Evolutionary conservation across 2,888 invertebrate genomes (phyloP), one percentile per base, ranked within the genome.

Genomic region (Gasteruption jaculator): DNA sequence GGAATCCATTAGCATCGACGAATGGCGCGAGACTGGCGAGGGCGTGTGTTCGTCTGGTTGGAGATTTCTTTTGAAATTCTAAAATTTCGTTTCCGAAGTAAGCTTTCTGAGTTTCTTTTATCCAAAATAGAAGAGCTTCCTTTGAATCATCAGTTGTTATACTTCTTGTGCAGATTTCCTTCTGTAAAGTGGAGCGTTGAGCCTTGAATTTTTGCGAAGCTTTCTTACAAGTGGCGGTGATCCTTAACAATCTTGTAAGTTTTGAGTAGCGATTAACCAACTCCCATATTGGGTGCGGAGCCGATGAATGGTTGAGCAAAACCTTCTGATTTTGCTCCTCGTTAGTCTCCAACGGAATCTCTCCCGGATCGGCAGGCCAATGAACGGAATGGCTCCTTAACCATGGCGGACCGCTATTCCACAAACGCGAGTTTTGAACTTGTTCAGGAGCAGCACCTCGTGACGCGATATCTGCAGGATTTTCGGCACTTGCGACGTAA

Each of bases 401-500:
- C 46, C 43, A 43, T 14, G n/a, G 2, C 2, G 48, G 49, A 20
- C 48, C 45, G 4, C 27, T 24, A 44, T 41, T 45, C 47, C 49
- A 45, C 6, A 49, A 33, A 2, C 25, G 5, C 7, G 31, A 25
- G 3, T 19, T 22, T 7, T 29, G 12, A 4, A 47, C 29, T 16
- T 47, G 43, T 4, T 11, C 15, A 4, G 49, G 38, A 4, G 40
- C 33, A 3, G 41, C 11, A 22, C 46, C 44, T 3, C 49, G 35
- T 10, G 46, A 49, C 4, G 46, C 49, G 10, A 26, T 20, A 19
- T 50, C 46, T 3, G 48, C 48, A n/a, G 42, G 42, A 21, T 48
- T 46, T 21, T 48, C 32, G 14, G 27, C 24, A 7, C 46, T 37
- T 20, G 40, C 40, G 2, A 61, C 52, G 39, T 63, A 53, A 31